Base-by-base conservation (phyloP, 2,888 invertebrate species). In the Diarsia brunnea region DNA sequence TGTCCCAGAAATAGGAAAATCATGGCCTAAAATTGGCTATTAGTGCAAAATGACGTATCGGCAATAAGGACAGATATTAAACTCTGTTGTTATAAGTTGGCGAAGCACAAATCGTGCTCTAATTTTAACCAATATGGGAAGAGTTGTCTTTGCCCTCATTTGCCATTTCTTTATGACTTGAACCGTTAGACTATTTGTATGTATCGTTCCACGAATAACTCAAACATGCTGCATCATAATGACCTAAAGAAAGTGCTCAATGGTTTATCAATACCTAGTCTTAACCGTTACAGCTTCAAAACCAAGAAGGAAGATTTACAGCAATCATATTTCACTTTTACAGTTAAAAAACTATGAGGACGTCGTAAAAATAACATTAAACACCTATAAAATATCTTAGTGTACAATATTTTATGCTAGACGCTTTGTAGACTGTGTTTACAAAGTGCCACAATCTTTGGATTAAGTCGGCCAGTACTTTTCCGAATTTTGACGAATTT, bases 311-410 rank as follows among this genome's bases (percentile, higher is more conserved):
- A 55, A 66, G 14, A 78, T 63, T 64, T 43, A 51, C n/a, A 60
- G 21, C 45, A 51, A 49, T 55, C 43, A 63, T 82, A 71, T 63
- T 38, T 69, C 60, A 51, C n/a, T 51, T 0, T 49, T 14, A 47
- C 27, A 49, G 66, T 78, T 31, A 43, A 77, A 82, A 66, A 69
- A n/a, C 55, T 58, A 65, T 76, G 47, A 79, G 47, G 43, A 76
- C 47, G 11, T 68, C 53, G 60, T 78, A 60, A 71, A 67, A 70
- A 43, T 51, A 70, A 53, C 55, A 43, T 63, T 49, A 43, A 61
- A 21, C 3, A 53, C 21, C 47, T 8, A 71, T 67, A 47, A 64
- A 71, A 31, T 43, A 60, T 67, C 21, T 45, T 27, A 45, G 27
- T n/a, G n/a, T n/a, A 51, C 19, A n/a, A 38, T 69, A 55, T 51